Evolutionary conservation across 2,888 invertebrate genomes (phyloP).

Genomic region (Mesorhabditis sp.): DNA sequence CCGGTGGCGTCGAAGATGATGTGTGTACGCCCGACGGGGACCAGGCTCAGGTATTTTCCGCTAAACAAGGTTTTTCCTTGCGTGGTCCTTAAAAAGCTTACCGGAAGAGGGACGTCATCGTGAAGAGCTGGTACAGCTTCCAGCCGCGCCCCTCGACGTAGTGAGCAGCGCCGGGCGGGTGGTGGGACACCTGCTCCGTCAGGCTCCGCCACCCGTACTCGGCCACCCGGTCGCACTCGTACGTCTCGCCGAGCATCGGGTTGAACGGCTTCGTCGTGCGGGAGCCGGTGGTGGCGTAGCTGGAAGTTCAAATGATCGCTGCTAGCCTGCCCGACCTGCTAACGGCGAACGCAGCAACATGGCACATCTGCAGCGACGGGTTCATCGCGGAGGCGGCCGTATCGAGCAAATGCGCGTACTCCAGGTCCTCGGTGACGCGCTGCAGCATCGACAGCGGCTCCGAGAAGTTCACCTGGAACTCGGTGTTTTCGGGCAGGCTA

Average conservation of each 20-base stretch:
- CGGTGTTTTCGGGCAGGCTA: not conserved
- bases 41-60: slow-evolving; percentile 87
- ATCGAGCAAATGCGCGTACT: slow-evolving; percentile 88
- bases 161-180: slow-evolving; percentile 97
- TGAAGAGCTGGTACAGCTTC: slow-evolving; percentile 84
- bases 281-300: slow-evolving; percentile 38
- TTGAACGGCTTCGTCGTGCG: slow-evolving; percentile 57
- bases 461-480: slow-evolving; percentile 70
- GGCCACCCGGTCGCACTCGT: slow-evolving; percentile 87
- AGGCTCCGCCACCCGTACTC: slow-evolving; percentile 94
- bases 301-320: slow-evolving; percentile 19
- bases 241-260: slow-evolving; percentile 62
- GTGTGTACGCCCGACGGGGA: slow-evolving; percentile 69
- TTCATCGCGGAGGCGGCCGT: slow-evolving; percentile 68
- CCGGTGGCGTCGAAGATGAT: slow-evolving; percentile 62
- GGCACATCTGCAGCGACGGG: slow-evolving; percentile 63
- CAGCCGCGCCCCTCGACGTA: slow-evolving; percentile 85
- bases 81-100: not conserved
- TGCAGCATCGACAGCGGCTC: slow-evolving; percentile 98
- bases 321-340: slow-evolving; percentile 19
- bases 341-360: slow-evolving; percentile 52
- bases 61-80: slow-evolving; percentile 60
- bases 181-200: slow-evolving; percentile 92
- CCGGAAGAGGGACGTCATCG: slow-evolving; percentile 93
- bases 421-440: slow-evolving; percentile 93